A percentile compares a stretch with the other conserved stretches of the same genome.
These are phyloP conservation scores for Coptotermes formosanus DNA, from an alignment of 1,140 invertebrate species.

Conservation along the genomic window DNA sequence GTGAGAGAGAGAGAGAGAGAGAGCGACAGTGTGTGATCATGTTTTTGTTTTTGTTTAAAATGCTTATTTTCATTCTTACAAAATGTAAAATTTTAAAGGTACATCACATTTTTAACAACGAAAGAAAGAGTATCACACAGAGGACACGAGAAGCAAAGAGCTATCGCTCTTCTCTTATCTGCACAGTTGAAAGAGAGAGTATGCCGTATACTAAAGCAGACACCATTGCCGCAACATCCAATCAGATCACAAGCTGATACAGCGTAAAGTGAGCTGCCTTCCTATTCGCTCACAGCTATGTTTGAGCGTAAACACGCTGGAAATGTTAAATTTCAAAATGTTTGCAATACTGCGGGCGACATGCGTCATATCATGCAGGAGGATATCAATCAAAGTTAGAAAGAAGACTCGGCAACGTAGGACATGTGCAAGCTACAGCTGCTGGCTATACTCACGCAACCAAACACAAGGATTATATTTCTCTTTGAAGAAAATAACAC, in stretches of 20 bases:
- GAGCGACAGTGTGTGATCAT: no score
- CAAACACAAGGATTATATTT: background rate
- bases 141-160: background rate
- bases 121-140: background rate
- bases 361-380: background rate
- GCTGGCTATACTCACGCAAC: background rate
- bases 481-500: no score
- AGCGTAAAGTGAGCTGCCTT: constrained; percentile 1
- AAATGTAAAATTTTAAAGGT: no score
- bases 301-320: background rate
- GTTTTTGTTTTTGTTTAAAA: no score
- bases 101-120: no score
- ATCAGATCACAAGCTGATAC: background rate
- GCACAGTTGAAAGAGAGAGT: background rate
- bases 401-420: background rate
- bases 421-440: background rate
- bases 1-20: no score
- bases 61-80: no score
- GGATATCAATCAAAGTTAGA: constrained; percentile 5
- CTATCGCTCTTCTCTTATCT: background rate
- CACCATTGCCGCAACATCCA: background rate
- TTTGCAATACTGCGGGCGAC: background rate
- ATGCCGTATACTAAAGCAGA: background rate
- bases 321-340: constrained; percentile 20
- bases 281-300: background rate